Percentiles rank a stretch among this genome's conserved stretches.
These are phyloP conservation scores for Gymnopithys bicolor DNA, from an alignment of 2,797 vertebrate species.

Conservation along the genomic window DNA sequence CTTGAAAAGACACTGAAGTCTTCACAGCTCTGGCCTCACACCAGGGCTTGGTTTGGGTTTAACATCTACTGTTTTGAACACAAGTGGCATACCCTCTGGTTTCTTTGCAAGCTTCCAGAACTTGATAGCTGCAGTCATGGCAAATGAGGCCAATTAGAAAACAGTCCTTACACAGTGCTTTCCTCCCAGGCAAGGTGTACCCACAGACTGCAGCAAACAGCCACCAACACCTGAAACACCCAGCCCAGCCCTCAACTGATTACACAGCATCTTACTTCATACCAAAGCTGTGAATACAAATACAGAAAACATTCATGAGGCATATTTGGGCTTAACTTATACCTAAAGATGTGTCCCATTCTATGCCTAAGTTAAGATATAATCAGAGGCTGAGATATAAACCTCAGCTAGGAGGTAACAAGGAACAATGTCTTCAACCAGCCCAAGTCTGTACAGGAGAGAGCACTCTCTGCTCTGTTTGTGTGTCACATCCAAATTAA, in stretches of 20 bases:
- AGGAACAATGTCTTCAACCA: not conserved
- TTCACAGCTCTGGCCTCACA: not conserved
- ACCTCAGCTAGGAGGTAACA: not conserved
- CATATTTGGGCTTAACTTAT: not conserved
- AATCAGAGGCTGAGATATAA: not conserved
- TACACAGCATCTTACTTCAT: not conserved
- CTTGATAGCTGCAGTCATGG: not conserved
- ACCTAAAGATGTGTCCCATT: not conserved
- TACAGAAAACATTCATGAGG: not conserved
- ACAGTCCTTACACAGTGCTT: not conserved
- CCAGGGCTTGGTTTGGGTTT: not conserved
- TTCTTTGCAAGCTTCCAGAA: not conserved
- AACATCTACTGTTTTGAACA: not conserved
- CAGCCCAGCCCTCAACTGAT: not conserved
- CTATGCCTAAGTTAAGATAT: not conserved
- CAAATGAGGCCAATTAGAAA: not conserved
- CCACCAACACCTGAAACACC: not conserved
- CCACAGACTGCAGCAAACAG: not conserved
- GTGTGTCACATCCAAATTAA: not conserved
- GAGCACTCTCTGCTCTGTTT: not conserved
- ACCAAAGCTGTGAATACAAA: not conserved
- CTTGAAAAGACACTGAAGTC: not conserved
- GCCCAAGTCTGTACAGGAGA: accelerated
- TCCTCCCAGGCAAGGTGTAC: not conserved
- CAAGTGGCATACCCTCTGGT: not conserved